Evolutionary conservation across 92 coral and sea anemone species (phyloP), one percentile per base, ranked within the genome.

Genomic region (Ricordea florida): DNA sequence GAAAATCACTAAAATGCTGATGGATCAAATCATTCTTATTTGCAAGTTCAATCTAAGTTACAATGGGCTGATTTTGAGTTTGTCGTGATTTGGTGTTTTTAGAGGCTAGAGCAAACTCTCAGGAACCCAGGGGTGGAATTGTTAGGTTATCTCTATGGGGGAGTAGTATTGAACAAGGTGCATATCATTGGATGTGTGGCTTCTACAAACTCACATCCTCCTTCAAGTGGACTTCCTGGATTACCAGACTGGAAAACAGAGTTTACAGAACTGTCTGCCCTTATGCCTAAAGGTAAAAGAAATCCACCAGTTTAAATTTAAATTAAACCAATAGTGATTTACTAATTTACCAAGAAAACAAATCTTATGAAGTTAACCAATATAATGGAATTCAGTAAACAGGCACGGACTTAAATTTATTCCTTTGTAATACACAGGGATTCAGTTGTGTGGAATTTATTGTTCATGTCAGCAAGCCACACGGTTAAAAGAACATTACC

Each of bases 401-500:
- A n/a, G n/a, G 32, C 59, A 17, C 15, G 14, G 9, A 6, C 5
- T 3, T 0, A 21, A 18, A 6, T 38, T 37, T 1, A 36, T 31
- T 17, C 41, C 55, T 25, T 14, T 36, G 29, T 50, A 15, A 4
- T 51, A 1, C 42, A 5, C 27, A 91, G 97, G 97, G 10, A 42
- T 91, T 15, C 53, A 80, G 15, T 31, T 75, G 36, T 85, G 87
- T 84, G 97, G 97, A 8, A 11, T 91, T 20, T 87, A 79, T 64
- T 58, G 63, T 37, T 44, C 62, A 0, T 82, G 74, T 36, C 48
- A 29, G 27, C 79, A 69, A 45, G 34, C 61, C 13, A 61, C 36
- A 40, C 48, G 25, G 40, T 20, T 61, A 7, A 75, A 77, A 14
- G 66, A 42, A 13, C 5, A 43, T 62, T 49, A 51, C n/a, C 23